Evolutionary conservation across 2,888 invertebrate genomes (phyloP), one percentile per base, ranked within the genome.

Genomic region (Mesopsocus fuscifrons): DNA sequence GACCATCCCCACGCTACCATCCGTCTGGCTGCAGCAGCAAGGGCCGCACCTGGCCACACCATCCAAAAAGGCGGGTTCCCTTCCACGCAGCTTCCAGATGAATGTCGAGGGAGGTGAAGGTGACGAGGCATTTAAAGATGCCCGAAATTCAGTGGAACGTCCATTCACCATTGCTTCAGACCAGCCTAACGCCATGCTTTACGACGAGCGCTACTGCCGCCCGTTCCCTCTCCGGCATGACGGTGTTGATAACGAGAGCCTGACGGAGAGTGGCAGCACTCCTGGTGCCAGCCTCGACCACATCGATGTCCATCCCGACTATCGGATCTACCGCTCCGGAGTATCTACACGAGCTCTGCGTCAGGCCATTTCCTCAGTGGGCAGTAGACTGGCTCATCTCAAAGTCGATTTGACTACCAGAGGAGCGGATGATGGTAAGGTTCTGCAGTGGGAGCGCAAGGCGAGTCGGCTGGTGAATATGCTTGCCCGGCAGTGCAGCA

Each of bases 41-140:
- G 71, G 72, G 49, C 74, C 74, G 51, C 74, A 76, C 53, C 65
- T 81, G 43, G 77, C 58, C 2, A 72, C 72, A 3, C 69, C 72
- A 1, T 66, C 69, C 42, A 71, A 72, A 54, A 83, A 83, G 57
- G 75, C 79, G 11, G 83, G 81, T 17, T 82, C 82, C 1, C 58
- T 83, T 43, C 82, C 83, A 0, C 66, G 83, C 51, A 81, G 81
- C 52, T 83, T 83, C 52, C 81, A 81, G 59, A 67, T 74, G 21
- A 63, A 67, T 34, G 66, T 26, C 6, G 26, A 26, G 6, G 26
- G 26, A 9, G 26, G 72, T 2, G 68, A 67, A 51, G 20, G 16
- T 17, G 38, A 38, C n/a, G 17, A 17, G 3, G 6, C 6, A 38
- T 38, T 38, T 38, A 5, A 21, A 38, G 38, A 61, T 62, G 58